Base-by-base conservation (phyloP, 2,797 vertebrate genomes). In the Sebastes reedi region DNA sequence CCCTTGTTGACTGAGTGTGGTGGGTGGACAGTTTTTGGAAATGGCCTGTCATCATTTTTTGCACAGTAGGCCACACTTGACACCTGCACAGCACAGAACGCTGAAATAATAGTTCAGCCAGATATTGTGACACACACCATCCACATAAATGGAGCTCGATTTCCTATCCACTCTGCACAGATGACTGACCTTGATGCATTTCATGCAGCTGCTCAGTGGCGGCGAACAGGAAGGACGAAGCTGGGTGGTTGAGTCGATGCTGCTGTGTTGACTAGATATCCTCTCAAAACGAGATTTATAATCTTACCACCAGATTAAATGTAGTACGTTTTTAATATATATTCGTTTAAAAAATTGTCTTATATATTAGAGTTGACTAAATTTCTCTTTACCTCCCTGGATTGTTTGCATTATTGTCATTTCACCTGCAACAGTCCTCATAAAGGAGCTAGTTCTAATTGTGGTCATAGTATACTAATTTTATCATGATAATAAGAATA, bases 1-100 rank as follows among this genome's bases (percentile, higher is more conserved):
- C 67, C 59, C 73, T 78, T 59, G 78, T 68, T 80, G 75, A 39
- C 46, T 74, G 76, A 87, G 62, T 72, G 79, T 68, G 59, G 89
- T 91, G 82, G 89, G 84, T 78, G 88, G 89, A 86, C 82, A 85
- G 81, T 70, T 87, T 58, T 80, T 71, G 76, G 64, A 87, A 89
- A 87, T 75, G 79, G 86, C 75, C 77, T 70, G 79, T 84, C 81
- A 85, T 91, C 65, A 60, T 81, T 83, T 36, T 83, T 71, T 89
- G 80, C 80, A 87, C 78, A 76, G 74, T 30, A 24, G 81, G 77
- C 79, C 76, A 70, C 79, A 83, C 88, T 89, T 86, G 80, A 92
- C 86, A 86, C 83, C 67, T 84, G 84, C 82, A 72, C 64, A 69
- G 77, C 66, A 72, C 32, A 81, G 72, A 87, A 68, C 67, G 29